Base-by-base conservation (phyloP, 1,140 invertebrate genomes). In the Laodelphax striatellus region DNA sequence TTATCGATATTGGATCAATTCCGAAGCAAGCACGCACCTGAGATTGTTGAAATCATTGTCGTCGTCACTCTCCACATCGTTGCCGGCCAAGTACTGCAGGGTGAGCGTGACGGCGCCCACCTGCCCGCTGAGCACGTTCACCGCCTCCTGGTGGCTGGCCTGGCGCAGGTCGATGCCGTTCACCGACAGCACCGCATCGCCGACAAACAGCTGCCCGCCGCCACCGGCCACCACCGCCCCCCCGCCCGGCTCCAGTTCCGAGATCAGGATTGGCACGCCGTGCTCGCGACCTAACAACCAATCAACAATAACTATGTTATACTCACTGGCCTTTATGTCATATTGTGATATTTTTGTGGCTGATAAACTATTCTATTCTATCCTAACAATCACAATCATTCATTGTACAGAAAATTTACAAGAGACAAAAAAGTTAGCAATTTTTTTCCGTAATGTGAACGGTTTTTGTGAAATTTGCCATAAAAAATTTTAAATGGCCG, bases 201-300 rank as follows among this genome's bases (percentile, higher is more conserved):
- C 90, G 19, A 92, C 86, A 72, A 82, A 88, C 2, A 92, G 72
- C 46, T 82, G 76, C 44, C 84, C 82, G 3, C 87, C 88, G 44
- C 87, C 85, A 57, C 86, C 85, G 62, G 84, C 82, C 54, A 81
- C 79, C 71, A 91, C 86, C 3, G 87, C 88, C 44, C 87, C 85
- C 56, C 87, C 85, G 62, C 85, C 82, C 54, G 82, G 79, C 71
- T 92, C 86, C 67, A 92, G 77, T 73, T 92, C 88, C 19, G 88
- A 90, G 64, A 92, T 87, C n/a, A 92, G 71, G 61, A 92, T 88
- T 0, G 89, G 89, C 34, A 92, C 86, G 31, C 88, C 88, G 74
- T 92, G 88, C 69, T 92, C 89, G 63, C 85, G 79, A 10, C 88
- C 89, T 38, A 6, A 4, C 24, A 59, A 88, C 88, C 86, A 89